Evolutionary conservation across 2,113 vertebrate genomes (phyloP).

Genomic region (Myrmecophaga tridactyla): DNA sequence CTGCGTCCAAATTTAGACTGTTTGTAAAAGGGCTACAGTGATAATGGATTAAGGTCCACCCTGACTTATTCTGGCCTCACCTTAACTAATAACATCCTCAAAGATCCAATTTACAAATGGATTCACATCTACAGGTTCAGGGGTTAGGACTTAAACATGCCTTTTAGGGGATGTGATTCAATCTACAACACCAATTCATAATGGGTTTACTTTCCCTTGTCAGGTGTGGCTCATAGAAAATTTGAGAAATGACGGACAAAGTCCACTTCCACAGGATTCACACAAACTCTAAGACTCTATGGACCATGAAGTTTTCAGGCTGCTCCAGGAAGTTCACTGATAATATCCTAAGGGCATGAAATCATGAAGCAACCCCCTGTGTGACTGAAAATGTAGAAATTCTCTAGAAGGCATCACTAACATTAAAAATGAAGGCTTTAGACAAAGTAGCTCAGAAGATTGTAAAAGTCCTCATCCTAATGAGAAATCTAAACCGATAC

Average conservation of each 20-base stretch:
- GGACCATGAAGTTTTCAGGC: background rate
- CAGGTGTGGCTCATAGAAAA: background rate
- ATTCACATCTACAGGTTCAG: no score
- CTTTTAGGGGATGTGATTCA: no score
- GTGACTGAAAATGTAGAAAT: background rate
- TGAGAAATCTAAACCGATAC: constrained; percentile 2
- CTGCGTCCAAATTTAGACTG: no score
- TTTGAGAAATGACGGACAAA: background rate
- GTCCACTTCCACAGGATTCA: background rate
- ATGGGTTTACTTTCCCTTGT: background rate
- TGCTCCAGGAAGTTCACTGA: background rate
- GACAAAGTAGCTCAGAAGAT: background rate
- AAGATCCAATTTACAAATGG: no score
- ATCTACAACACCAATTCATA: background rate
- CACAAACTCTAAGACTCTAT: background rate
- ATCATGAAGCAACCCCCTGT: background rate
- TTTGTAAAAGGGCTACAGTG: no score
- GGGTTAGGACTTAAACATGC: no score
- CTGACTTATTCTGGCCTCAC: no score
- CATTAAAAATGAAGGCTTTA: background rate
- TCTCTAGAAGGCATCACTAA: background rate
- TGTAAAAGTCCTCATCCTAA: background rate
- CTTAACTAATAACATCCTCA: no score
- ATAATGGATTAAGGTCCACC: no score
- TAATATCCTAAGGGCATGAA: background rate